phyloP scores from a whole-genome alignment of 2,113 vertebrate species.

The Irena cyanogastra region DNA sequence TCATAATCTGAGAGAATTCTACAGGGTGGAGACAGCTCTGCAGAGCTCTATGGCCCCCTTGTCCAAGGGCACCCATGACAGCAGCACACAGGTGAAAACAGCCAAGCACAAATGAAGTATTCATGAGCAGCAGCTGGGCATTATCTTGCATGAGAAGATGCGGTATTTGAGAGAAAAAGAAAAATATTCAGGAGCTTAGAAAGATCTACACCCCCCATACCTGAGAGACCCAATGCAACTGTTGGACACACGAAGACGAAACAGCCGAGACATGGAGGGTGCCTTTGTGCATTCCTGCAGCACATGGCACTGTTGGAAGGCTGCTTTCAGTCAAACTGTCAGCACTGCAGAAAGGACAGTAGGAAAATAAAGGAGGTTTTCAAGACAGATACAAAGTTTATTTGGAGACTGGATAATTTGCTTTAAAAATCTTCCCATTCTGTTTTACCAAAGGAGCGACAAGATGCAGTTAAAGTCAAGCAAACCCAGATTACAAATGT shows the following conservation, averaged over 20 bases:
- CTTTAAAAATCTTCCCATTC: neutral
- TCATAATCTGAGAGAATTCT: neutral
- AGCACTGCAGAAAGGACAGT: neutral
- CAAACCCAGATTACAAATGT: neutral
- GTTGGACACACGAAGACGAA: accelerated
- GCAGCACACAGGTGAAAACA: neutral
- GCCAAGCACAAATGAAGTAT: neutral
- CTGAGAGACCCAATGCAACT: neutral
- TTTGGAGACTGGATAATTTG: neutral
- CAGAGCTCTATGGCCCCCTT: neutral
- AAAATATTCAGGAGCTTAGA: neutral
- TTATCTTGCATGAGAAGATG: neutral
- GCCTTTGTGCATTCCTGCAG: neutral
- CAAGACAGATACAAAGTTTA: neutral
- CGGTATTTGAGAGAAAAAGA: neutral
- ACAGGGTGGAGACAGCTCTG: accelerated
- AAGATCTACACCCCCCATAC: neutral
- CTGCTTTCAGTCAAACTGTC: neutral
- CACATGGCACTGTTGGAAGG: neutral
- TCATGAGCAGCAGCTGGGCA: neutral
- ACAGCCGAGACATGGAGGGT: accelerated
- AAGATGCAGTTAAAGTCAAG: neutral
- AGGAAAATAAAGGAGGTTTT: neutral
- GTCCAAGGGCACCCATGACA: accelerated
- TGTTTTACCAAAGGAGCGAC: neutral